Evolutionary conservation across 2,888 invertebrate species (phyloP).

Genomic region (Macaria liturata): DNA sequence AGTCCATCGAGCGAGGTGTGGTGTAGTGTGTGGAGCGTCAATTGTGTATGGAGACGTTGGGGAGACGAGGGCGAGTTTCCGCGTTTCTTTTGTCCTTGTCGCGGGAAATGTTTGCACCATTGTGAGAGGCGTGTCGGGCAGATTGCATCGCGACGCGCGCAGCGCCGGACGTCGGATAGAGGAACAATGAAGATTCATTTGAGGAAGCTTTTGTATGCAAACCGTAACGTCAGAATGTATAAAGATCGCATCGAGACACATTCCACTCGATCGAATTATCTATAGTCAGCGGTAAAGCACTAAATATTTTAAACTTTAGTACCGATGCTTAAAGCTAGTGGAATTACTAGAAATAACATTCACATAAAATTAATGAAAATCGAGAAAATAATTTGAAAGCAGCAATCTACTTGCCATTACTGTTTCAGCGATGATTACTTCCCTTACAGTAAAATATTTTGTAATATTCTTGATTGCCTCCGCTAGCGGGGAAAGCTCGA

Average conservation of each 20-base stretch:
- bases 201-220: slow-evolving; percentile 37
- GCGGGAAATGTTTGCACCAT: slow-evolving; percentile 23
- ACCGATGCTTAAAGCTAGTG: neutral
- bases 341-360: slow-evolving; percentile 5
- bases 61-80: slow-evolving; percentile 45
- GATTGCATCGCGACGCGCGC: slow-evolving; percentile 31
- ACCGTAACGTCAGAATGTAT: slow-evolving; percentile 32
- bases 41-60: slow-evolving; percentile 45
- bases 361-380: slow-evolving; percentile 10
- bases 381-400: neutral
- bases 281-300: no score
- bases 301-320: no score
- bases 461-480: slow-evolving; percentile 4
- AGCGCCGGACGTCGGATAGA: slow-evolving; percentile 44
- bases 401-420: slow-evolving; percentile 1
- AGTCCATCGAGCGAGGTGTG: slow-evolving; percentile 29
- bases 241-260: slow-evolving; percentile 41
- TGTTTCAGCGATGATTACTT: slow-evolving; percentile 1
- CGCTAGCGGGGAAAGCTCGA: slow-evolving; percentile 2
- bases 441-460: neutral
- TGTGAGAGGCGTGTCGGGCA: slow-evolving; percentile 18
- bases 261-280: slow-evolving; percentile 22
- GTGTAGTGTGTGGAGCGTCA: slow-evolving; percentile 45
- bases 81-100: slow-evolving; percentile 55
- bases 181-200: slow-evolving; percentile 50